Base-by-base conservation (phyloP, 2,888 invertebrate genomes). In the Diaprepes abbreviatus region DNA sequence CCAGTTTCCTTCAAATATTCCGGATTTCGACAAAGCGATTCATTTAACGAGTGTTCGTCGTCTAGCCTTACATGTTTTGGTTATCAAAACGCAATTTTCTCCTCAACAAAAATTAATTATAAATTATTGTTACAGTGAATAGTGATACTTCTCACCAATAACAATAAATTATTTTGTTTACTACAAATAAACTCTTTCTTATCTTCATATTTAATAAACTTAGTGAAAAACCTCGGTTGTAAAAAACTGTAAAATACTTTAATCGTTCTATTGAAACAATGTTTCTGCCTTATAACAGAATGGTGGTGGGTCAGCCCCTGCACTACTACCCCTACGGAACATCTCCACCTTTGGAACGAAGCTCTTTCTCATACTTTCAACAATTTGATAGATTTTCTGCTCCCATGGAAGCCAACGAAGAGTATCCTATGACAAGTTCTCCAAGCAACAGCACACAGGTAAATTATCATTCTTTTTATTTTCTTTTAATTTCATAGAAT, bases 291-390 rank as follows among this genome's bases (percentile, higher is more conserved):
- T 77, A 81, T 75, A 79, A 80, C 73, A 83, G 83, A 71, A 80
- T 83, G 80, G 78, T 83, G 58, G 82, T 81, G 79, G 83, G 75
- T 72, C 78, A 80, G 70, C 83, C 83, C n/a, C 72, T 83, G 54
- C 80, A 80, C 40, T 83, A 84, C 73, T 80, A 79, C 74, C 68
- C 58, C 55, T 74, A 60, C 66, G 54, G 43, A 9, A 59, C 65
- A 6, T 65, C 64, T 45, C 73, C 69, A 9, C 43, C 50, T 43
- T 9, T 36, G 19, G 68, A 50, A 4, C 52, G 66, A 40, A 72
- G 70, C 19, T 45, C 57, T n/a, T 77, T 73, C 50, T 62, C 69
- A 9, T 77, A 76, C 54, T 80, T 78, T 35, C 68, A 73, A 33
- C 70, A 73, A 33, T 79, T 79, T 21, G 76, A 78, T 12, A 17